Evolutionary conservation across 2,888 invertebrate species (phyloP), one percentile per base, ranked within the genome.

Genomic region (Gryllus longicercus): DNA sequence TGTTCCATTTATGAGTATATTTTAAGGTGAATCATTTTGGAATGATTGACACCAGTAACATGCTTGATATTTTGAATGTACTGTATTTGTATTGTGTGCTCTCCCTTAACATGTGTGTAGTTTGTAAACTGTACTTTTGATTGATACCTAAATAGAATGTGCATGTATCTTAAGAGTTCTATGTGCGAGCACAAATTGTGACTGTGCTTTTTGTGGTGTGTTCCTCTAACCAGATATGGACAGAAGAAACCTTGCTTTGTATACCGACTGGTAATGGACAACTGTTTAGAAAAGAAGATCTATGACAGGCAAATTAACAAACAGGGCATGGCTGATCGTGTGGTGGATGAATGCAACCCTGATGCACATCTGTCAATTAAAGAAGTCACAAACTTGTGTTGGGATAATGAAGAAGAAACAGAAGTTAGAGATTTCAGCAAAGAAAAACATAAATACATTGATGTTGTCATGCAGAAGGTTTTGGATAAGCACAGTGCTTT

Each of bases 271-370:
- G 97, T 99, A 10, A 97, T 97, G 87, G 99, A 99, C 87, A 97
- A 96, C 87, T 97, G 97, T 84, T 90, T 99, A 83, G 99, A 99
- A 86, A 96, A 97, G 88, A 96, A 97, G 88, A 99, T 99, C 83
- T 99, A 99, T 87, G 99, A 99, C 86, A 89, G 99, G 50, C 99
- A 99, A 89, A 96, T 99, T 82, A 97, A 96, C 86, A 99, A 99
- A 86, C 97, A 98, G 88, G 98, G 98, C 81, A 97, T 99, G 95
- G 95, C 98, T 0, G 98, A 99, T 87, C 91, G 99, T 21, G 98
- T 99, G 8, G 98, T 99, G 0, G 99, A 99, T 88, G 99, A 99
- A 86, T 95, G 98, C 85, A 97, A 98, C 87, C 98, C 98, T 0
- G 97, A 99, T 86, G 97, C 97, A 1, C 96, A 96, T 86, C 89